Base-by-base conservation (phyloP, 2,113 vertebrate species). In the Mixornis gularis region DNA sequence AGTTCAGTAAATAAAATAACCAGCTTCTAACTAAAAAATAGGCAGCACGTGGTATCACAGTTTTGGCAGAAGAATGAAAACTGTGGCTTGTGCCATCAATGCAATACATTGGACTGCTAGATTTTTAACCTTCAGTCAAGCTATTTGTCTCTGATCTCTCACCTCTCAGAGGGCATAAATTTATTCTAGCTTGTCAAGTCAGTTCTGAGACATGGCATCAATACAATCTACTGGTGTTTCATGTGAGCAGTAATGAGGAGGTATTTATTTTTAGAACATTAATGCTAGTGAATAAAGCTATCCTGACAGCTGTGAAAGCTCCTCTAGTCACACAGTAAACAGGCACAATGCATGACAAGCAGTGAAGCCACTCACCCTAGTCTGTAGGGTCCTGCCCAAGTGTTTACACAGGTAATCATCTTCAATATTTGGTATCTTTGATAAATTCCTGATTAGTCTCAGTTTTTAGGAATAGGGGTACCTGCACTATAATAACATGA, bases 241-340 rank as follows among this genome's bases (percentile, higher is more conserved):
- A 36, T 34, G 34, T n/a, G 9, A 88, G 43, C 64, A 81, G 48
- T 58, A 86, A 77, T 46, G 53, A 94, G 56, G 36, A 91, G 49
- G 22, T 43, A 77, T 0, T 65, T 91, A 89, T 82, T 89, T 94
- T 95, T 91, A 94, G 79, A 89, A 73, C 43, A 59, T 76, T 76
- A 93, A 72, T 91, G 66, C 63, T 38, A 89, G 43, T 34, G 46
- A 87, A 82, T 62, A 93, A 91, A 92, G 58, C 70, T 69, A 71
- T 41, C 53, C 40, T 82, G 71, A 69, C 18, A 20, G 66, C 66
- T 85, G 41, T 58, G 63, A 91, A 87, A 87, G 38, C 53, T 44
- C 65, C 36, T 89, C n/a, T 56, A 55, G 73, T 71, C 52, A 38
- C 73, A 87, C 21, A 78, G 43, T 63, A 80, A 88, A 68, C 40